Evolutionary conservation across 1,140 invertebrate genomes (phyloP).

Genomic region (Ips nitidus): DNA sequence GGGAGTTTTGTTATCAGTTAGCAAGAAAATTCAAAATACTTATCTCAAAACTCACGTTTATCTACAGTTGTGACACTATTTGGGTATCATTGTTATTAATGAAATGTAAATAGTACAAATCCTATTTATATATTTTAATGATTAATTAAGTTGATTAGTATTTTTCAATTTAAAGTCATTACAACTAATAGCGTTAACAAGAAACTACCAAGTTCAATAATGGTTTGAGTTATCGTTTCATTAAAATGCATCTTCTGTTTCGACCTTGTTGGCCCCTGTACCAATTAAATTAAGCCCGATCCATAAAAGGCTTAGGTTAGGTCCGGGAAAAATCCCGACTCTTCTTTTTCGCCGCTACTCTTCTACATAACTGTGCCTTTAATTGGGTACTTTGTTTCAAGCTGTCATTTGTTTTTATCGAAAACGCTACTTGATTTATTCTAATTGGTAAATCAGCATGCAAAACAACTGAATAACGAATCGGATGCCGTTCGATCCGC

Average conservation of each 20-base stretch:
- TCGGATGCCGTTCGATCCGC: constrained; percentile 21
- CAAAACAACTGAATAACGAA: constrained; percentile 32
- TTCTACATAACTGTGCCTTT: constrained; percentile 31
- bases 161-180: too few species aligned
- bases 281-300: constrained; percentile 22
- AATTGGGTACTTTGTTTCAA: constrained; percentile 35
- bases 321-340: constrained; percentile 16
- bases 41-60: too few species aligned
- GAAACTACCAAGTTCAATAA: too few species aligned
- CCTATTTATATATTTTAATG: too few species aligned
- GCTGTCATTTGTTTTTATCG: constrained; percentile 32
- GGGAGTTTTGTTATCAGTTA: too few species aligned
- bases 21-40: too few species aligned
- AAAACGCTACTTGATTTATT: constrained; percentile 31
- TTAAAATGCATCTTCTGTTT: constrained; percentile 11
- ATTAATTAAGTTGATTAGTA: too few species aligned
- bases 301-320: constrained; percentile 27
- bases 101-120: too few species aligned
- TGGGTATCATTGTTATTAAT: too few species aligned
- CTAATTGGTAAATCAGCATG: constrained; percentile 36
- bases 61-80: too few species aligned
- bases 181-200: too few species aligned
- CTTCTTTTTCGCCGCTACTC: constrained; percentile 12
- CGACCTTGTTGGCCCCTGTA: constrained; percentile 24
- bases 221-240: not conserved